Base-by-base conservation (phyloP, 2,113 vertebrate species). In the Anser cygnoides region DNA sequence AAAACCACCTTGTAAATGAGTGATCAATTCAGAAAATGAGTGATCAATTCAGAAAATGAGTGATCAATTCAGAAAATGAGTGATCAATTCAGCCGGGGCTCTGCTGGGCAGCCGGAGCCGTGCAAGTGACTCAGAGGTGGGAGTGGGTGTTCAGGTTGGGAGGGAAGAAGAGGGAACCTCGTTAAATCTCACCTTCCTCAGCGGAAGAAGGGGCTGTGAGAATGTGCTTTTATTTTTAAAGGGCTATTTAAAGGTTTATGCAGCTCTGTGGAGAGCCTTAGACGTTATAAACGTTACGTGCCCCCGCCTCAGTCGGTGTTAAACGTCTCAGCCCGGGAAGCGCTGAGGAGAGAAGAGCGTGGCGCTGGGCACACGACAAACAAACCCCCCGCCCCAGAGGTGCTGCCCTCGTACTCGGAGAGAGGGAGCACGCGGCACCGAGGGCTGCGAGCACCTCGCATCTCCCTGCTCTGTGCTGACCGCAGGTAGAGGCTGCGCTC, bases 211-310 rank as follows among this genome's bases (percentile, higher is more conserved):
- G 41, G 65, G 71, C 78, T 81, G 72, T 50, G 76, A 75, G 74
- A 63, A 62, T 1, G 17, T 17, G 61, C 86, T 82, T 70, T 68
- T 62, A 49, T 81, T 82, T 92, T 78, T 57, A 75, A 95, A 70
- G 85, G 52, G 44, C 88, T 87, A 41, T 90, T 95, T 81, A 94
- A 96, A 95, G 92, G 91, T 92, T 78, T 23, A 75, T 93, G 90
- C 75, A 57, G 91, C 81, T 96, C 94, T 79, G 49, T 22, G 33
- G 72, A 78, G 76, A 94, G 92, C 90, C 52, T 46, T 62, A 70
- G 84, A 63, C 41, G 82, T n/a, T 82, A 12, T 62, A 70, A 86
- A 63, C 41, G 82, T n/a, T 82, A 12, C 31, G 1, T 55, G 84
- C 22, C 94, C 83, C 92, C 39, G 59, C 75, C 83, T 95, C 87